Base-by-base conservation (phyloP, 2,888 invertebrate genomes). In the Crocallis elinguaria region DNA sequence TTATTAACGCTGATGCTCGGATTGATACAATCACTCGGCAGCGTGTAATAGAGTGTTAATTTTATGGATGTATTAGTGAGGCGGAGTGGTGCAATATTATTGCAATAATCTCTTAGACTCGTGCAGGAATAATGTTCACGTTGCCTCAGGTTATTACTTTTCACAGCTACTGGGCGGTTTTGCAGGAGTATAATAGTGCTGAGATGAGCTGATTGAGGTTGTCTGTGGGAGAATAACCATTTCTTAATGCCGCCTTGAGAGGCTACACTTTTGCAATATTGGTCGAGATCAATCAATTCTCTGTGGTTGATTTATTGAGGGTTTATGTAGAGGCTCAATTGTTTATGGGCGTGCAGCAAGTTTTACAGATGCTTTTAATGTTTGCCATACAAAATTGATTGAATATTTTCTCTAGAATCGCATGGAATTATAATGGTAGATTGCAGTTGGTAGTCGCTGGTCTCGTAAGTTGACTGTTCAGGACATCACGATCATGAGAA, bases 21-120 rank as follows among this genome's bases (percentile, higher is more conserved):
- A 80, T 79, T 84, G 81, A 79, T 84, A 82, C 75, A 74, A 84
- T 82, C 79, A 55, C 53, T 32, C 19, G 69, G 8, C 12, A 43
- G 14, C 19, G 62, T 66, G 62, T 71, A 73, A 66, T 71, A 71
- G 71, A 60, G 74, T 75, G 66, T 63, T 68, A 73, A 72, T 73
- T 79, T 54, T 78, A 74, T 71, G 62, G 67, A 60, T 56, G 44
- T 49, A 46, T 54, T 42, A 55, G 46, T 41, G 25, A 50, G 35
- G 30, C 19, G 25, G n/a, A 29, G 17, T 9, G 19, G 23, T 8
- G 21, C 14, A 14, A 42, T 35, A 35, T 25, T 29, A 8, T 29
- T 29, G 29, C 35, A 36, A 32, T 25, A 50, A 19, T 32, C 13
- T 43, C 43, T 43, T 37, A n/a, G 16, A 11, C 11, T 23, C 30